Percentiles rank a stretch among this genome's conserved stretches.
Conservation (phyloP, 1,140 invertebrate species). For the Cotesia vestalis region DNA sequence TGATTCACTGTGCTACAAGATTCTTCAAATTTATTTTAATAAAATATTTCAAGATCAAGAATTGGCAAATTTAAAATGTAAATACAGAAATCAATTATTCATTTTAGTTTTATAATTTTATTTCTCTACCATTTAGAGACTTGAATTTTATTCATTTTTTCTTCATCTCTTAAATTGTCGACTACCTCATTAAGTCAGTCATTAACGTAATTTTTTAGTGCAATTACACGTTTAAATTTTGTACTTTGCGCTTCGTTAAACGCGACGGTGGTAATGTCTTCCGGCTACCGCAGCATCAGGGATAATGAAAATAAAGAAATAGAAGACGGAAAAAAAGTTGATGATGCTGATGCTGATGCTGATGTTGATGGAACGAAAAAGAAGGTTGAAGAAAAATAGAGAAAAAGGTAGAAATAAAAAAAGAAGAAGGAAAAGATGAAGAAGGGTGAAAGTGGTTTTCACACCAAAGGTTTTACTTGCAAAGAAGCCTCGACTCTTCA, state of each 20-base stretch:
- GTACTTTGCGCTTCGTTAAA: conserved; percentile 9
- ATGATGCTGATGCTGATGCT: not conserved
- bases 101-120: no score
- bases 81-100: no score
- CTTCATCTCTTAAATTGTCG: not conserved
- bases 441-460: conserved; percentile 25
- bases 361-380: not conserved
- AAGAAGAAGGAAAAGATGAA: not conserved
- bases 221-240: conserved; percentile 14
- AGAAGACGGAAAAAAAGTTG: not conserved
- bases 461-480: conserved; percentile 6
- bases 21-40: no score
- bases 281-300: not conserved
- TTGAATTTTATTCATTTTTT: not conserved
- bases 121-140: no score
- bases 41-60: no score
- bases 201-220: conserved; percentile 21
- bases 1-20: no score
- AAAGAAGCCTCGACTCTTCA: conserved; percentile 6
- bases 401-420: not conserved
- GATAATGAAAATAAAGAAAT: not conserved
- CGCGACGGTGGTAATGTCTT: conserved; percentile 9
- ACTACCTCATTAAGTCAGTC: conserved; percentile 2
- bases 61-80: no score
- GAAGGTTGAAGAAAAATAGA: not conserved